phyloP scores from a whole-genome alignment of 2,888 invertebrate species.

The Polymixis flavicincta region DNA sequence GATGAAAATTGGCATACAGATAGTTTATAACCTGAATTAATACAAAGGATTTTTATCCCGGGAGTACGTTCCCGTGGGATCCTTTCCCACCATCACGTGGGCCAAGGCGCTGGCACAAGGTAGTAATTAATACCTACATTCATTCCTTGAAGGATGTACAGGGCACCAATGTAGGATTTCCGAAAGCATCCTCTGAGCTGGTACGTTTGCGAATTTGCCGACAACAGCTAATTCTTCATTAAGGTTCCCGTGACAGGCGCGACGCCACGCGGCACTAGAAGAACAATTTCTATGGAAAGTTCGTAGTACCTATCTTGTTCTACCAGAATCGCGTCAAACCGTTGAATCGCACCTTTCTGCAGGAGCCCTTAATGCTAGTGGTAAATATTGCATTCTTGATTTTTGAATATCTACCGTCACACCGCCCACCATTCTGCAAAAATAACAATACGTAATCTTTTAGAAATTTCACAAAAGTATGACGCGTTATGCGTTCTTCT shows the following conservation, averaged over 20 bases:
- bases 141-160: neutral
- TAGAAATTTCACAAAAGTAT: neutral
- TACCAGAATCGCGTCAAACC: too few species aligned
- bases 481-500: slow-evolving; percentile 3
- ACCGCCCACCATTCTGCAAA: neutral
- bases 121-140: neutral
- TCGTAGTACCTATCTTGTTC: too few species aligned
- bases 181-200: neutral
- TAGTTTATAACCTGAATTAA: too few species aligned
- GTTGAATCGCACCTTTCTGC: too few species aligned
- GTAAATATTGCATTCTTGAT: neutral
- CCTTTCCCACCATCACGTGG: too few species aligned
- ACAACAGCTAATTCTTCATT: neutral
- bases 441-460: neutral
- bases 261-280: too few species aligned
- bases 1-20: too few species aligned
- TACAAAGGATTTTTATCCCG: too few species aligned
- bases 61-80: too few species aligned
- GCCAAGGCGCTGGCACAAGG: too few species aligned
- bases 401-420: neutral
- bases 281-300: too few species aligned
- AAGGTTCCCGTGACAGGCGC: neutral
- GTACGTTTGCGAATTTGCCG: neutral
- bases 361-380: neutral
- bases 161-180: neutral